phyloP scores from a whole-genome alignment of 2,113 vertebrate species.

The Acrocephalus arundinaceus region DNA sequence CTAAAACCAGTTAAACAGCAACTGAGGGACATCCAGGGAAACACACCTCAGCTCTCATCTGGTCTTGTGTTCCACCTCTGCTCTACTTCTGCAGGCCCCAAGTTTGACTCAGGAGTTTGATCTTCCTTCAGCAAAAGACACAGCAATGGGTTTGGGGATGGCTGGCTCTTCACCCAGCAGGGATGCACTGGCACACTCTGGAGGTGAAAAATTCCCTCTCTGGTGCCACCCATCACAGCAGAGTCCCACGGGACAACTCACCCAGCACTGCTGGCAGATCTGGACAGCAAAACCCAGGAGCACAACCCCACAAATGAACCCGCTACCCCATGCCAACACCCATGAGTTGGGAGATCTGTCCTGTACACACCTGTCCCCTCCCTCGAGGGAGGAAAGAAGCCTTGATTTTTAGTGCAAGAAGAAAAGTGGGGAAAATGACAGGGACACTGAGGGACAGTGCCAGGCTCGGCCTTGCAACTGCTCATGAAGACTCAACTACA shows the following conservation, averaged over 20 bases:
- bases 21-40: fast-evolving
- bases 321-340: background rate
- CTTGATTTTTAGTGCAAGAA: background rate
- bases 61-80: background rate
- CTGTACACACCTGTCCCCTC: background rate
- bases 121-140: background rate
- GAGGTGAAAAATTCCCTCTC: background rate
- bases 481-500: background rate
- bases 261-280: background rate
- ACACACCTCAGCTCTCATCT: background rate
- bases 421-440: background rate
- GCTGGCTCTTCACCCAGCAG: background rate
- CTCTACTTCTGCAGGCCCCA: no score
- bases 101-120: background rate
- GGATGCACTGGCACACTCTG: background rate
- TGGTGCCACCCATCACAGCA: background rate
- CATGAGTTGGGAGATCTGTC: background rate
- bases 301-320: background rate
- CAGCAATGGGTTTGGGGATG: fast-evolving
- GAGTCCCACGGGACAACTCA: background rate
- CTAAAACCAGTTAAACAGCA: background rate
- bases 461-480: background rate
- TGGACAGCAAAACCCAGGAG: background rate
- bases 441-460: background rate
- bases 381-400: fast-evolving